A percentile compares a stretch with the other conserved stretches of the same genome.
Evolutionary conservation across 2,888 invertebrate species (phyloP).

Genomic region (Zaprionus bogoriensis): DNA sequence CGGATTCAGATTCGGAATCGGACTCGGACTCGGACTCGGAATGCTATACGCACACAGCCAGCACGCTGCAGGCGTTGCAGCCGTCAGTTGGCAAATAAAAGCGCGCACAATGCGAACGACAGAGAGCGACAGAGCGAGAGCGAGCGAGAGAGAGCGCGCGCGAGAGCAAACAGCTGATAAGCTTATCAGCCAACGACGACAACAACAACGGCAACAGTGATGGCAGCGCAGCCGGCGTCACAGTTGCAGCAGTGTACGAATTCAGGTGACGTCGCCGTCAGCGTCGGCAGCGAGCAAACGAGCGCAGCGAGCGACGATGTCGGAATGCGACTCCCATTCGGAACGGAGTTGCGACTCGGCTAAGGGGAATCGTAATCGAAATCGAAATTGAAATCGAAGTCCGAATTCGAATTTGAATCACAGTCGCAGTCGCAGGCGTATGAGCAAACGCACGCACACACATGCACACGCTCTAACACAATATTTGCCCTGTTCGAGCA

Average conservation of each 20-base stretch:
- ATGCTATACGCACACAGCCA: neutral
- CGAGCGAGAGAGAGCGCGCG: neutral
- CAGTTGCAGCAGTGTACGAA: constrained; percentile 33
- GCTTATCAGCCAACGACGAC: constrained; percentile 60
- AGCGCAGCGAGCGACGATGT: constrained; percentile 12
- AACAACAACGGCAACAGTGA: neutral
- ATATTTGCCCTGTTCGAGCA: constrained; percentile 13
- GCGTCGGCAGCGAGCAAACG: no score
- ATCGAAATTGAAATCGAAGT: neutral
- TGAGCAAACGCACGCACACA: neutral
- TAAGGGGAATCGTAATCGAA: neutral
- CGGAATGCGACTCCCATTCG: neutral
- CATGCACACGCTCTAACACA: constrained; percentile 23
- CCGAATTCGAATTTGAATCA: neutral
- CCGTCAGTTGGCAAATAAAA: constrained; percentile 45
- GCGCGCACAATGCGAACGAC: constrained; percentile 21
- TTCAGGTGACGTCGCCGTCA: constrained; percentile 17
- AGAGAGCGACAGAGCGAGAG: neutral
- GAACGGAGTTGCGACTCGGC: no score
- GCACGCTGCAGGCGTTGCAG: constrained; percentile 21
- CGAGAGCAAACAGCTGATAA: constrained; percentile 55
- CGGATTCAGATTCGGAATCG: constrained; percentile 26
- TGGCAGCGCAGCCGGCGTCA: constrained; percentile 6
- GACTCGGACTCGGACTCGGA: constrained; percentile 13
- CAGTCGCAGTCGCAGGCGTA: no score